Conservation (phyloP, 2,113 vertebrate species). For the Paraplagusia blochii region DNA sequence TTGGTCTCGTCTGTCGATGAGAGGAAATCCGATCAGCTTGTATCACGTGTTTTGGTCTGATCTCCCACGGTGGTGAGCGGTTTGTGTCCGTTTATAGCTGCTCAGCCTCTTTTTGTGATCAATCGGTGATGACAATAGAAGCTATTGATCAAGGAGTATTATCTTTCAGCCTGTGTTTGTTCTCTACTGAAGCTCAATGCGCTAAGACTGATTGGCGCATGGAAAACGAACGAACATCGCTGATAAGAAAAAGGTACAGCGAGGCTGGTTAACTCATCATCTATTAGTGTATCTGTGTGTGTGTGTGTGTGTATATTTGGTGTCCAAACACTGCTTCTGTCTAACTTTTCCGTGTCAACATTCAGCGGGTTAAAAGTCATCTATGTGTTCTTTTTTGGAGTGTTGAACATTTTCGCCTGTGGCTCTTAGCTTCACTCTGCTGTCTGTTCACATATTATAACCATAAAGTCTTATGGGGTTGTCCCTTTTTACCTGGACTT, state of each 20-base stretch:
- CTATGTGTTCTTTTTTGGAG: slow-evolving; percentile 26
- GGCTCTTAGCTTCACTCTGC: background rate
- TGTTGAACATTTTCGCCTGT: slow-evolving; percentile 12
- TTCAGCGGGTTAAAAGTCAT: slow-evolving; percentile 60
- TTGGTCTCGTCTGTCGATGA: background rate
- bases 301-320: slow-evolving; percentile 26
- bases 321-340: slow-evolving; percentile 48
- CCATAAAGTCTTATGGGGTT: background rate
- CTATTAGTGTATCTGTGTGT: slow-evolving; percentile 49
- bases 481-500: too few species aligned
- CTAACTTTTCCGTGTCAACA: slow-evolving; percentile 61
- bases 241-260: slow-evolving; percentile 53
- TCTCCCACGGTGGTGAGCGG: slow-evolving; percentile 25
- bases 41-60: background rate
- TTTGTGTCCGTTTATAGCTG: slow-evolving; percentile 40
- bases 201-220: slow-evolving; percentile 15
- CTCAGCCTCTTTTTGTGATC: slow-evolving; percentile 40
- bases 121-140: slow-evolving; percentile 52
- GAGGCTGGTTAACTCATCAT: slow-evolving; percentile 62
- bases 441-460: too few species aligned
- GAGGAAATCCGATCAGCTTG: slow-evolving; percentile 43
- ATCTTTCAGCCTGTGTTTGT: slow-evolving; percentile 46
- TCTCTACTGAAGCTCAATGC: slow-evolving; percentile 14
- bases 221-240: slow-evolving; percentile 16
- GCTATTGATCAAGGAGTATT: slow-evolving; percentile 46